Base-by-base conservation (phyloP, 2,888 invertebrate genomes). In the Caenorhabditis panamensis region DNA sequence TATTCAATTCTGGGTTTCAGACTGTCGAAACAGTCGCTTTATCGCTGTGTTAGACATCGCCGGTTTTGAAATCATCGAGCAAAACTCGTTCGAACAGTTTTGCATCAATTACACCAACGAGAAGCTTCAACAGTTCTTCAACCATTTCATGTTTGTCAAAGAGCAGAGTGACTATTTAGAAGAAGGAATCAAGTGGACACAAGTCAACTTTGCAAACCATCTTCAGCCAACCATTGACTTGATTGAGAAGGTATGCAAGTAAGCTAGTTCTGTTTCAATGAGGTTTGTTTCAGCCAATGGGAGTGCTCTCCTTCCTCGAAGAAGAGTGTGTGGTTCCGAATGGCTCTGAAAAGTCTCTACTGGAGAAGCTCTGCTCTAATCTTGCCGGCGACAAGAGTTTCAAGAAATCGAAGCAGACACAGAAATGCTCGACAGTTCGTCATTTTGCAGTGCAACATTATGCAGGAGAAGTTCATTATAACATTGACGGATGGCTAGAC, bases 181-280 rank as follows among this genome's bases (percentile, higher is more conserved):
- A 31, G 90, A 90, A 69, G 86, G 88, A 16, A 86, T 90, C 73
- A 77, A 84, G 54, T 90, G 96, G 96, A 94, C 94, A 88, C 96
- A 96, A 93, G 96, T 96, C 92, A 96, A 96, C 94, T 97, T 96
- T 68, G 89, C 88, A 18, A 83, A 87, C 44, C 90, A 90, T 64
- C 80, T 90, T 0, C 88, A 89, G 64, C 86, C 86, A 3, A 88
- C 90, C 9, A 89, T 90, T 51, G 86, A 88, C 53, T 64, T 90
- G 44, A 88, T 90, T 67, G 90, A 90, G 67, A 87, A 86, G 84
- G 88, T 88, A n/a, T 24, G 31, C 31, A 8, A 37, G 4, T 11
- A 51, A 28, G 1, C 18, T 54, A 4, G 16, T 18, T 8, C 4
- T 6, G 8, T 1, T 2, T 16, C 28, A 41, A 31, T 16, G 20